Evolutionary conservation across 2,113 vertebrate species (phyloP).

Genomic region (Neomonachus schauinslandi): DNA sequence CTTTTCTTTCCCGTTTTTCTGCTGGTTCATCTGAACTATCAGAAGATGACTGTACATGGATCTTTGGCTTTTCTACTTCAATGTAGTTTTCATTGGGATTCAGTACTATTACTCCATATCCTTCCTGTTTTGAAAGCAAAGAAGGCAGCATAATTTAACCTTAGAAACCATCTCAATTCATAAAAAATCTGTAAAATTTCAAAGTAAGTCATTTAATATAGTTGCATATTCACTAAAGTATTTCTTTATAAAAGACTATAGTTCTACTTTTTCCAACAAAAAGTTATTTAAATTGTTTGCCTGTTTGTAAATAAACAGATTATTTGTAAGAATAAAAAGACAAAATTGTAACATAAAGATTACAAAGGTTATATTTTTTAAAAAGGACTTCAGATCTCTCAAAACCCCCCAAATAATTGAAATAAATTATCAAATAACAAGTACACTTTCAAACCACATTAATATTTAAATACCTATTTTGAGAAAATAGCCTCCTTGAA

Average conservation of each 20-base stretch:
- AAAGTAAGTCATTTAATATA: conserved; percentile 66
- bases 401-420: background rate
- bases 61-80: conserved; percentile 94
- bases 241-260: conserved; percentile 23
- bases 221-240: conserved; percentile 50
- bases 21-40: conserved; percentile 95
- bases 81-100: conserved; percentile 99
- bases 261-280: conserved; percentile 42
- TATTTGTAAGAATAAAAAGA: conserved; percentile 11
- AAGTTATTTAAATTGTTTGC: conserved; percentile 39
- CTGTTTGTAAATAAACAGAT: conserved; percentile 64
- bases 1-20: conserved; percentile 96
- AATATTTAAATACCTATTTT: conserved; percentile 42
- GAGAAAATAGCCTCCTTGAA: conserved; percentile 49
- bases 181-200: conserved; percentile 67
- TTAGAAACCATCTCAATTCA: conserved; percentile 69
- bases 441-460: conserved; percentile 26
- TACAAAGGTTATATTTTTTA: conserved; percentile 30
- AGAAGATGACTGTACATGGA: conserved; percentile 85
- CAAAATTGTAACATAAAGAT: background rate
- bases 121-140: conserved; percentile 90
- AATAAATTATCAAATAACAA: conserved; percentile 55
- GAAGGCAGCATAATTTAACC: conserved; percentile 79
- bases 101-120: conserved; percentile 96
- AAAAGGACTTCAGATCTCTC: background rate